Percentiles rank a stretch among this genome's conserved stretches.
phyloP scores from a whole-genome alignment of 2,113 vertebrate genomes.

The Anseranas semipalmata region DNA sequence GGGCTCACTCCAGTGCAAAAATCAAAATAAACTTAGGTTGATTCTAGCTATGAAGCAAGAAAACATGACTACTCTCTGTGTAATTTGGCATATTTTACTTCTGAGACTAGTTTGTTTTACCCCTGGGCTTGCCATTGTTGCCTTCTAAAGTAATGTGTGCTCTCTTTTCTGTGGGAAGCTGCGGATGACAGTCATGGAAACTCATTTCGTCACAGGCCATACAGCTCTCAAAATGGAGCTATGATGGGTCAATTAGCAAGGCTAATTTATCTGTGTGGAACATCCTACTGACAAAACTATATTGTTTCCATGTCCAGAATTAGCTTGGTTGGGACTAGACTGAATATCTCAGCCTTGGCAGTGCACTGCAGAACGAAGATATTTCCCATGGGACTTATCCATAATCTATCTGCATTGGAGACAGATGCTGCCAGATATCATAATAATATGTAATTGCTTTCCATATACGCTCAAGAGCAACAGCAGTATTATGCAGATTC shows the following conservation, averaged over 20 bases:
- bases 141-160: not conserved
- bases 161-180: constrained; percentile 28
- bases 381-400: constrained; percentile 12
- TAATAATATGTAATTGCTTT: not conserved
- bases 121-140: not conserved
- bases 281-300: not conserved
- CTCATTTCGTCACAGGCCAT: not conserved
- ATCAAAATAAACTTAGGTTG: not conserved
- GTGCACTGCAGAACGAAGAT: not conserved
- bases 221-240: not conserved
- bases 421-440: constrained; percentile 5
- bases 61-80: not conserved
- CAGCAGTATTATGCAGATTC: constrained; percentile 5
- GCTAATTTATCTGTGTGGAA: not conserved
- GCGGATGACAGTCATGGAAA: constrained; percentile 30
- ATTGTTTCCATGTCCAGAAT: constrained; percentile 56
- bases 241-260: not conserved
- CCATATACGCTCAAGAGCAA: not conserved
- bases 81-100: not conserved
- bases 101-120: not conserved
- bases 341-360: constrained; percentile 26
- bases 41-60: not conserved
- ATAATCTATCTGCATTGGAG: not conserved
- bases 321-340: constrained; percentile 27
- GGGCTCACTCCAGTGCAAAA: not conserved